Base-by-base conservation (phyloP, 2,797 vertebrate species). In the Sphenopsis melanotis region DNA sequence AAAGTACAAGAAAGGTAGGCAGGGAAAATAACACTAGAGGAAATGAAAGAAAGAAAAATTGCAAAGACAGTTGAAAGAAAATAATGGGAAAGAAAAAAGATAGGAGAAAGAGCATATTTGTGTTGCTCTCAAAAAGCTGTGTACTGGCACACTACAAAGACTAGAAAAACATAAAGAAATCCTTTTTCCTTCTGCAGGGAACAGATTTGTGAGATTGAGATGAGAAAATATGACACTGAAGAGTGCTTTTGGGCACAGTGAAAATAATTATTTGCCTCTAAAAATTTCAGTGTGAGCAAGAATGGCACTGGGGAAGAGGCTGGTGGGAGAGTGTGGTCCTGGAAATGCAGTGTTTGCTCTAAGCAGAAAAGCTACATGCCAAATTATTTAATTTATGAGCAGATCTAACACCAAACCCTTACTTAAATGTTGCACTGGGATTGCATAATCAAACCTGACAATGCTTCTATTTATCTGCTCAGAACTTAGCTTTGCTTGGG, bases 31-130 rank as follows among this genome's bases (percentile, higher is more conserved):
- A 29, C 36, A 42, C 11, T 52, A 84, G 72, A 52, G 61, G 47
- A 87, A 90, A 95, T 87, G 52, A 72, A 86, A 78, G 61, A 61
- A 93, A 88, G 44, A 82, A 87, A 93, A 90, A 59, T 84, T 82
- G 60, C 36, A 46, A 89, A 86, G 57, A 52, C 68, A 85, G 55
- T 70, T 46, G 77, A 90, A 87, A 78, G 47, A 77, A 88, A 92
- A 69, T 74, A 86, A 86, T n/a, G 15, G 36, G 57, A 78, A 91
- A 90, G 57, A 87, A 89, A 50, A 74, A 71, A 80, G 44, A 55
- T 30, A 80, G 63, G 55, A 90, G 55, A 88, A 95, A 95, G 49
- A n/a, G 20, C 23, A 70, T 80, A 83, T 83, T 84, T 81, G 50
- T 91, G 78, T 52, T 63, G n/a, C 68, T 93, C 75, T 65, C 77